Base-by-base conservation (phyloP, 2,797 vertebrate species). In the Limnodromus scolopaceus region DNA sequence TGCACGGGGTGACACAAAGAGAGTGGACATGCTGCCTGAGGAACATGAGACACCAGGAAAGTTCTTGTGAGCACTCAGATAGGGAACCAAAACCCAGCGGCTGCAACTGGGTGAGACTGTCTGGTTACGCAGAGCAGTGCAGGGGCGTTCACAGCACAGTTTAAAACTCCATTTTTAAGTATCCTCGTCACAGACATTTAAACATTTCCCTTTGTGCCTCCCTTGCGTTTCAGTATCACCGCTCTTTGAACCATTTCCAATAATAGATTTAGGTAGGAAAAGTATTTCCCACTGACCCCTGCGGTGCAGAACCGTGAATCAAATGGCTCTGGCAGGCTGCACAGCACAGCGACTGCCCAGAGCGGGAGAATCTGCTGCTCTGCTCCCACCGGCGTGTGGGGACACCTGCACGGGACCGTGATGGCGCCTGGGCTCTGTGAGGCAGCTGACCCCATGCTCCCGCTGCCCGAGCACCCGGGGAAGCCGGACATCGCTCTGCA, bases 391-490 rank as follows among this genome's bases (percentile, higher is more conserved):
- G 32, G 39, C 27, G 61, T 0, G 0, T 4, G 57, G 48, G 41
- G 58, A 65, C 64, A 87, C 53, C 49, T 15, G 24, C 43, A 8
- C 0, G 6, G 19, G 27, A 46, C 49, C 18, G 11, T 1, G 34
- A n/a, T 15, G 15, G 10, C 2, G 4, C 36, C n/a, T 0, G 0
- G 46, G 60, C 30, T 76, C 81, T 12, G 27, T 1, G 1, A 34
- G 55, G 80, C 90, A 80, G 58, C 66, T 1, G 7, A 48, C 15
- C 39, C 53, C 49, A 51, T 0, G 11, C 45, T 48, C 60, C 54
- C 0, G 2, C 41, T 63, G 83, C 55, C 48, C 41, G 9, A 24
- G 70, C 0, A 0, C 45, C 32, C 0, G 0, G 65, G 74, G 45
- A 48, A 27, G 55, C 68, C 3, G 1, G 27, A 45, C 0, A 11